Conservation (phyloP, 2,113 vertebrate species). For the Nanorana parkeri region DNA sequence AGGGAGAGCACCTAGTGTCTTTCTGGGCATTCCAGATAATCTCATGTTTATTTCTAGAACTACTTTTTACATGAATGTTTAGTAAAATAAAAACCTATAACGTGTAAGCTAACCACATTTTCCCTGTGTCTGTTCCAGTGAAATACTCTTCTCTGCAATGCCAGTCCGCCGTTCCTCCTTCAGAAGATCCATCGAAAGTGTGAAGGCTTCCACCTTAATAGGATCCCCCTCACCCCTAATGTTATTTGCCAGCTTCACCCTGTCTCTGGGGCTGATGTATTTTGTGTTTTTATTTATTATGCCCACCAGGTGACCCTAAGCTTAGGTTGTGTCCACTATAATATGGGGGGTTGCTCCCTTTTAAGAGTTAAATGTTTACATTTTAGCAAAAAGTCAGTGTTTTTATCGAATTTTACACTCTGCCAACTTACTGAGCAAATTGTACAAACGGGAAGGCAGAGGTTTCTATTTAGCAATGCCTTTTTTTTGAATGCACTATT, state of each 20-base stretch:
- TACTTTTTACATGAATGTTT: too few species aligned
- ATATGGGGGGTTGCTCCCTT: slow-evolving; percentile 49
- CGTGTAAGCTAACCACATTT: too few species aligned
- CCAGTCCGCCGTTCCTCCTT: slow-evolving; percentile 75
- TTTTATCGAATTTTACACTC: not conserved
- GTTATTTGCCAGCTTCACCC: not conserved
- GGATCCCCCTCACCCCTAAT: slow-evolving; percentile 1
- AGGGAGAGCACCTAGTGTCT: too few species aligned
- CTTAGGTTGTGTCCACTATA: slow-evolving; percentile 49
- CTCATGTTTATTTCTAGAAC: too few species aligned
- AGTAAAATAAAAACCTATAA: too few species aligned
- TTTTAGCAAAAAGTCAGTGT: not conserved
- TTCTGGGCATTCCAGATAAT: too few species aligned
- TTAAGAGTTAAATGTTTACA: slow-evolving; percentile 66
- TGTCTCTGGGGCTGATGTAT: not conserved
- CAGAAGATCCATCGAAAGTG: slow-evolving; percentile 65
- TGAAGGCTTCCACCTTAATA: slow-evolving; percentile 60
- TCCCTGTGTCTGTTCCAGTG: slow-evolving; percentile 63
- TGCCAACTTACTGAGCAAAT: not conserved
- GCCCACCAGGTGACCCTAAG: not conserved
- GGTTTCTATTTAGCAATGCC: not conserved
- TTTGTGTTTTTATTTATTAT: slow-evolving; percentile 29
- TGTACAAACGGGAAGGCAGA: not conserved
- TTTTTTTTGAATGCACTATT: slow-evolving; percentile 2
- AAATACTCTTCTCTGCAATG: slow-evolving; percentile 81